phyloP scores from a whole-genome alignment of 2,797 vertebrate species.

The Scleropages formosus region DNA sequence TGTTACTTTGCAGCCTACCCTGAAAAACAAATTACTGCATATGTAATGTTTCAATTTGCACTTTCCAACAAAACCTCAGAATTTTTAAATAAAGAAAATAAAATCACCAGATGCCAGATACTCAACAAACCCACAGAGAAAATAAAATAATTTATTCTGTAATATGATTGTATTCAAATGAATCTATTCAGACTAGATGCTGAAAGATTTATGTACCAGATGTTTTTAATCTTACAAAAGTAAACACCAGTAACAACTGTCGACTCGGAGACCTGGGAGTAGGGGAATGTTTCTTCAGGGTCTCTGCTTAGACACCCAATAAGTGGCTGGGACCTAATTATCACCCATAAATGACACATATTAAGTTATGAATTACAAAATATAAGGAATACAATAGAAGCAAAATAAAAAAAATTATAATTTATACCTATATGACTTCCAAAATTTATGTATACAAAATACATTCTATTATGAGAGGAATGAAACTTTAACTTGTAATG shows the following conservation, averaged over 20 bases:
- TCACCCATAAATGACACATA: too few relatives aligned
- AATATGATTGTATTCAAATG: conserved; percentile 58
- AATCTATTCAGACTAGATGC: background rate
- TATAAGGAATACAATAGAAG: background rate
- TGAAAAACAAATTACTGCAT: background rate
- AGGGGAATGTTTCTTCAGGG: too few relatives aligned
- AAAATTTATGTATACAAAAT: background rate
- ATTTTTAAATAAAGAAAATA: too few relatives aligned
- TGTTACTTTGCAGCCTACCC: too few relatives aligned
- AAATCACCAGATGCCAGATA: conserved; percentile 10
- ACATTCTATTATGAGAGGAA: background rate
- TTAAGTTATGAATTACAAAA: background rate
- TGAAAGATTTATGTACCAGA: background rate
- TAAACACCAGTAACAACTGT: background rate
- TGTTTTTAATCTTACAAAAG: background rate
- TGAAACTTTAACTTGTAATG: background rate
- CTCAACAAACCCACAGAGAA: conserved; percentile 50
- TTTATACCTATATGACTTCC: background rate
- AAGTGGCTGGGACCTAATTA: too few relatives aligned
- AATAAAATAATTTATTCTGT: conserved; percentile 73
- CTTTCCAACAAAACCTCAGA: too few relatives aligned
- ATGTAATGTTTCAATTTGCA: background rate
- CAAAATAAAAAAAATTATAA: background rate
- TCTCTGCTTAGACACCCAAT: too few relatives aligned
- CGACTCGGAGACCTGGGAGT: too few relatives aligned